Base-by-base conservation (phyloP, 2,797 vertebrate species). In the Dendrocincla fuliginosa region DNA sequence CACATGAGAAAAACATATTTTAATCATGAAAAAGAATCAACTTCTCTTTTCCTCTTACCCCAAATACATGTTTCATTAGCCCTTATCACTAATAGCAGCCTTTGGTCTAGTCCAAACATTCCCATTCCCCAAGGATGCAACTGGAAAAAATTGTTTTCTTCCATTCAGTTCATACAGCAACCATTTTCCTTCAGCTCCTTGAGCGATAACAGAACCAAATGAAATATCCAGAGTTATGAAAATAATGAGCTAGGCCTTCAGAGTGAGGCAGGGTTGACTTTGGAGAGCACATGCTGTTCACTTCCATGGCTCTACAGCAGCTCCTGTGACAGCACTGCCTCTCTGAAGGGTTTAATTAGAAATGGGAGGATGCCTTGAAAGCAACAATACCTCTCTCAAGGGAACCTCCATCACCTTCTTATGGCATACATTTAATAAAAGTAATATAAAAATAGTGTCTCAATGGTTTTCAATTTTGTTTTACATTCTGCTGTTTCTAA, bases 171-270 rank as follows among this genome's bases (percentile, higher is more conserved):
- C 69, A 81, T 59, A 78, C 49, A 90, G 91, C 84, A 97, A 88
- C 49, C 10, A 3, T 84, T 82, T 95, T 76, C 67, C 91, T 94
- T 73, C 13, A 86, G 75, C 46, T 84, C 83, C 90, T 56, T 82
- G 76, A 74, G 60, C 75, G 85, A 85, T 84, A 93, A 83, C 35
- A 65, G 61, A 90, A 71, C 49, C 83, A 85, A 92, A 90, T 77
- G 42, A 96, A 95, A 96, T 90, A 94, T 47, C 67, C 91, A 65
- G 5, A 47, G 59, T 42, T 84, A 88, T 6, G 53, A 90, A 83
- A 88, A 64, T 83, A 88, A 94, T 49, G 75, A 90, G 74, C 71
- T 28, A 59, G 71, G 32, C 59, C 63, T 70, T 74, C 56, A 75
- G 79, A 88, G 2, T 8, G 39, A 61, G 88, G 76, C 60, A 44